Evolutionary conservation across 2,888 invertebrate species (phyloP), one percentile per base, ranked within the genome.

Genomic region (Drosophila conformis): DNA sequence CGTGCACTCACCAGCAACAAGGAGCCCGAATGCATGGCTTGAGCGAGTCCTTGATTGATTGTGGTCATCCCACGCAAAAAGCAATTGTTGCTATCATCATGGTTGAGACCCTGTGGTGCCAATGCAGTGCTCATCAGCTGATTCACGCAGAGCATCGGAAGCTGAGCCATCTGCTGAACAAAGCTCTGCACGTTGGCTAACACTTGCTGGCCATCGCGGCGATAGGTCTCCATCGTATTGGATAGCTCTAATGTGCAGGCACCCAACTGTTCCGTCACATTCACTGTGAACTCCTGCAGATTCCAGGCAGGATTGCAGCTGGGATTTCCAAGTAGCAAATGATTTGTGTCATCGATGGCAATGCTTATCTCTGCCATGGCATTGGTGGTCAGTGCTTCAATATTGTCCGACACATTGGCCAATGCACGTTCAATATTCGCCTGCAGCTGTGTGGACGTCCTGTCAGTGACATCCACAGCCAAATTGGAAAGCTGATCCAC

Each of bases 31-130:
- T 90, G 81, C 79, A 91, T 62, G 4, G 90, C 75, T 40, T 66
- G 42, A 4, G 87, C 83, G 36, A 91, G 57, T 15, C 81, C 78
- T 33, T 77, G 62, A 64, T 91, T 91, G n/a, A 91, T 76, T 18
- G 54, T 59, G 6, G 76, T 63, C 29, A 91, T 87, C 51, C 76
- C 79, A 5, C 78, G 71, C 62, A 90, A 60, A 38, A 89, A 91
- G 63, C 92, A 91, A 31, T 63, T 70, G 27, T 73, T 65, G 10
- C 74, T 62, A 29, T 53, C 64, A 2, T 70, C 79, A 11, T 84
- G 72, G 6, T 59, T 67, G 8, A 81, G 7, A n/a, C 70, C 60
- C 2, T 76, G 25, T 2, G 74, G 69, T 5, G 31, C 56, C 27
- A 80, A 0, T 4, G 71, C 71, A 38, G 40, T 35, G n/a, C 59